These are phyloP conservation scores for Gouania willdenowi DNA, from an alignment of 2,797 vertebrate species.

Conservation along the genomic window DNA sequence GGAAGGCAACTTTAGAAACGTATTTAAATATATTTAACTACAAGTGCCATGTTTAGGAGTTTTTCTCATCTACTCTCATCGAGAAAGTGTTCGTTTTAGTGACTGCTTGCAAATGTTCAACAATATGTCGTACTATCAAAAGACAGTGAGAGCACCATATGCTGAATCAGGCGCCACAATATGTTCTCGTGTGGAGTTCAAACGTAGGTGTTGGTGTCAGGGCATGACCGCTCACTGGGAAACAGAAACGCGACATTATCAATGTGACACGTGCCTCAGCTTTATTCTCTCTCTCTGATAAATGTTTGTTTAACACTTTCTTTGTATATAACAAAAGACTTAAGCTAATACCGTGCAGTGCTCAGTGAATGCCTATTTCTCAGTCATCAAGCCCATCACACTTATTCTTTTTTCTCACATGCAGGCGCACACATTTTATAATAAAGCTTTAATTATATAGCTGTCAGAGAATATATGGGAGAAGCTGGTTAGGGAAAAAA, in stretches of 20 bases:
- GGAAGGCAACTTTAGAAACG: too few species aligned
- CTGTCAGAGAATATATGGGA: constrained; percentile 58
- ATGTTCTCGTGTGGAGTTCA: constrained; percentile 8
- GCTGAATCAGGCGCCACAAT: background rate
- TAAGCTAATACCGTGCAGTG: constrained; percentile 47
- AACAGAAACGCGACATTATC: constrained; percentile 8
- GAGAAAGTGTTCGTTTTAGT: background rate
- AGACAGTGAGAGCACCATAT: constrained; percentile 1
- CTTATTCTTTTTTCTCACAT: constrained; percentile 18
- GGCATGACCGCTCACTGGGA: constrained; percentile 2
- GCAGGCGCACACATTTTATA: constrained; percentile 25
- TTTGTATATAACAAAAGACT: constrained; percentile 60
- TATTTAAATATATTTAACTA: too few species aligned
- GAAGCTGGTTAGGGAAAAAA: constrained; percentile 49
- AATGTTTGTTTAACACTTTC: constrained; percentile 54
- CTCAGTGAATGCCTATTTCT: constrained; percentile 37
- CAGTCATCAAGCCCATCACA: constrained; percentile 49
- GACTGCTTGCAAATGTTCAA: background rate
- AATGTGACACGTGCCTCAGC: constrained; percentile 32
- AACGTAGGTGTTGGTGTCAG: constrained; percentile 1
- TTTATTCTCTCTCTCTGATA: constrained; percentile 34
- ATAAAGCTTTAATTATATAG: constrained; percentile 63
- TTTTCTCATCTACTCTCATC: background rate
- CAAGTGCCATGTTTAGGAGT: too few species aligned
- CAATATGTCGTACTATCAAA: background rate